Percentiles rank a stretch among this genome's conserved stretches.
These are phyloP conservation scores for Lithobates sylvaticus DNA, from an alignment of 2,797 vertebrate genomes.

Conservation along the genomic window DNA sequence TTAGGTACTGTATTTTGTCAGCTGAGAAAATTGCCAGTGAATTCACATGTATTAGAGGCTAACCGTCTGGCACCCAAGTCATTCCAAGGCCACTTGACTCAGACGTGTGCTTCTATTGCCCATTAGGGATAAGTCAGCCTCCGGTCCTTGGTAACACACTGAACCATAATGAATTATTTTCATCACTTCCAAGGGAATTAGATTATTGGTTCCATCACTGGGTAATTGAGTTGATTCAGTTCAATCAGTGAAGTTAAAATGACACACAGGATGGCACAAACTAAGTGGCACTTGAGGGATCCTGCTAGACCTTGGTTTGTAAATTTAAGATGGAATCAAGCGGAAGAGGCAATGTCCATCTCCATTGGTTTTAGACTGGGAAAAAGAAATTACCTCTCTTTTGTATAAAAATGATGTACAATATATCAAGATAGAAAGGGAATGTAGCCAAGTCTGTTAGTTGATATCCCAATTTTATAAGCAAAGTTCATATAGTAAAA, in stretches of 20 bases:
- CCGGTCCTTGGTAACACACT: conserved; percentile 43
- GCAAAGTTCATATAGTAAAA: too few relatives aligned
- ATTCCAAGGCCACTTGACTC: conserved; percentile 50
- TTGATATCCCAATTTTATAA: too few relatives aligned
- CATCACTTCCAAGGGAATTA: conserved; percentile 53
- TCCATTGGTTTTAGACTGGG: neutral
- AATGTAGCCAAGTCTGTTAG: too few relatives aligned
- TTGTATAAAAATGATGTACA: neutral
- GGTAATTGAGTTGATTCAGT: conserved; percentile 59
- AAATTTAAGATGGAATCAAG: conserved; percentile 31
- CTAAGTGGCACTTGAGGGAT: conserved; percentile 50
- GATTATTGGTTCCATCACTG: conserved; percentile 59
- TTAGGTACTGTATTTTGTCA: neutral
- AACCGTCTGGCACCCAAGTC: conserved; percentile 2
- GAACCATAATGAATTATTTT: conserved; percentile 56
- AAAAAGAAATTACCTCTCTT: neutral
- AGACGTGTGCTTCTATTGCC: conserved; percentile 23
- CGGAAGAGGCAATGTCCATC: neutral
- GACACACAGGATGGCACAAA: conserved; percentile 38
- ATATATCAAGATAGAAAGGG: too few relatives aligned
- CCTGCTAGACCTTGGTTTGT: conserved; percentile 16
- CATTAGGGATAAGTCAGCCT: conserved; percentile 43
- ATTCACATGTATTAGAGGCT: neutral
- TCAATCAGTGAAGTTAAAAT: conserved; percentile 54
- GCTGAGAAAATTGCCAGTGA: neutral